phyloP scores from a whole-genome alignment of 2,888 invertebrate genomes.

The Oegoconia quadripuncta region DNA sequence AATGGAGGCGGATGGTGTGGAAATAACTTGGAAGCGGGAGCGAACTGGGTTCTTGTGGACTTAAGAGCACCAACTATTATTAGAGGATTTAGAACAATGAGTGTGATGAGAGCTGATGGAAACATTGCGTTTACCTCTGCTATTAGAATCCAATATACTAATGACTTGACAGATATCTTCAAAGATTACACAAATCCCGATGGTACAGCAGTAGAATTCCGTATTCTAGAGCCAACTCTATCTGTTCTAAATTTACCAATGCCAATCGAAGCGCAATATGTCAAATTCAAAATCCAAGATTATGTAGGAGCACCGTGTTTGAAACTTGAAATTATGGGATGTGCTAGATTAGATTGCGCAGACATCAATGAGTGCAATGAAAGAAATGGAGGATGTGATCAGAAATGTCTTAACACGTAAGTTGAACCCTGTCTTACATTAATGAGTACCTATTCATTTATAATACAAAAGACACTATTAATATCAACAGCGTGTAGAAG shows the following conservation, averaged over 20 bases:
- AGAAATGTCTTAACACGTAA: constrained; percentile 91
- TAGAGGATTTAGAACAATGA: constrained; percentile 94
- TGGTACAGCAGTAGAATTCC: constrained; percentile 94
- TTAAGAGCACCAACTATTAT: constrained; percentile 93
- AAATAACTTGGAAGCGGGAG: constrained; percentile 89
- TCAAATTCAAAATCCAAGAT: constrained; percentile 92
- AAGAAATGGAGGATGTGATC: constrained; percentile 95
- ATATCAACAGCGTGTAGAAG: too few species aligned
- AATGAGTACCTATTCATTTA: too few species aligned
- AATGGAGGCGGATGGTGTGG: constrained; percentile 95
- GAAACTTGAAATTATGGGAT: constrained; percentile 95
- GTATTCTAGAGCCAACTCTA: constrained; percentile 93
- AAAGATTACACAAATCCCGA: constrained; percentile 96
- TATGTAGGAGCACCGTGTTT: constrained; percentile 93
- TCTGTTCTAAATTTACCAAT: constrained; percentile 93
- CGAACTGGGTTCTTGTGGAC: constrained; percentile 93
- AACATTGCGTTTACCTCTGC: constrained; percentile 94
- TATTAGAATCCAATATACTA: constrained; percentile 92
- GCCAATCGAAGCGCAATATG: constrained; percentile 93
- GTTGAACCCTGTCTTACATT: constrained; percentile 24
- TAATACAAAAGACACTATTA: too few species aligned
- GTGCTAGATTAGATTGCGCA: constrained; percentile 91
- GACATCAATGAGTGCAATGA: constrained; percentile 93
- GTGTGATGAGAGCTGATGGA: constrained; percentile 89
- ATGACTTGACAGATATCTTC: constrained; percentile 92